Evolutionary conservation across 2,888 invertebrate species (phyloP).

Genomic region (Ceraclea dissimilis): DNA sequence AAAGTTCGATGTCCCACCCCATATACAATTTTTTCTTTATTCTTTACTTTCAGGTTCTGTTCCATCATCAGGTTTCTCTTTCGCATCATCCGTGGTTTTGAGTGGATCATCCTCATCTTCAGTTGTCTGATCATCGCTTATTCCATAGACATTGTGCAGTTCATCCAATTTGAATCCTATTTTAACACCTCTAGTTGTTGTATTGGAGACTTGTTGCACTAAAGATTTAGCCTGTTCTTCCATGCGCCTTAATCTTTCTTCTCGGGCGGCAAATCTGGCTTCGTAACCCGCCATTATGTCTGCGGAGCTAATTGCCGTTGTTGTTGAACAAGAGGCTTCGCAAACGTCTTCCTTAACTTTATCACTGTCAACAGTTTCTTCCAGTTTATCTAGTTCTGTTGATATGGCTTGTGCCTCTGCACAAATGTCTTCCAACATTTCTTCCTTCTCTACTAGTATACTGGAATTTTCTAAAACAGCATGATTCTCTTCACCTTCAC

Average conservation of each 20-base stretch:
- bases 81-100: background rate
- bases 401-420: background rate
- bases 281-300: slow-evolving; percentile 39
- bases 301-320: background rate
- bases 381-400: background rate
- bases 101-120: background rate
- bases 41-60: no score
- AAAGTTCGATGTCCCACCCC: no score
- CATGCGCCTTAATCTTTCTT: slow-evolving; percentile 58
- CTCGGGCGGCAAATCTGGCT: slow-evolving; percentile 57
- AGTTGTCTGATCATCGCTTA: slow-evolving; percentile 15
- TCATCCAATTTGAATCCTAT: slow-evolving; percentile 66
- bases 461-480: background rate
- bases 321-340: slow-evolving; percentile 2
- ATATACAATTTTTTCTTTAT: no score
- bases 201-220: slow-evolving; percentile 67
- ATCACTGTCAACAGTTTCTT: background rate
- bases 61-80: no score
- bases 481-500: background rate
- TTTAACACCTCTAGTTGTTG: slow-evolving; percentile 61
- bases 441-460: background rate
- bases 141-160: slow-evolving; percentile 65
- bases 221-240: slow-evolving; percentile 77
- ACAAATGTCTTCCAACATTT: background rate
- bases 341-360: background rate